Evolutionary conservation across 2,797 vertebrate genomes (phyloP).

Genomic region (Picus viridis): DNA sequence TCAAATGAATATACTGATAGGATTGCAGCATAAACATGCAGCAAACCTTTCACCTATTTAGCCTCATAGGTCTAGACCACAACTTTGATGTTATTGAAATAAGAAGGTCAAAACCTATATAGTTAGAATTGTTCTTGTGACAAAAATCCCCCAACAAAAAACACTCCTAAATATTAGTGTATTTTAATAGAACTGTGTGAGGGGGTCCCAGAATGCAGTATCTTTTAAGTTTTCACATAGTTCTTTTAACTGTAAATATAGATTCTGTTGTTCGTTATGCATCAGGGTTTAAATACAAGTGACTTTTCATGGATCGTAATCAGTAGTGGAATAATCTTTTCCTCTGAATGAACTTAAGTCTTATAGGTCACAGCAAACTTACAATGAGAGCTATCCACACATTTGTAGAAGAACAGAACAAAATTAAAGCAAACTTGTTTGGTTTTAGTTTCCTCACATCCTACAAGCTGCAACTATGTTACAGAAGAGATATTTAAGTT

Average conservation of each 20-base stretch:
- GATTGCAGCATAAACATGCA: background rate
- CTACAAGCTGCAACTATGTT: background rate
- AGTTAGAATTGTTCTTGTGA: background rate
- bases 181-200: background rate
- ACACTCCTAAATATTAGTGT: fast-evolving
- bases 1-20: background rate
- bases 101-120: background rate
- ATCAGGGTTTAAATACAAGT: background rate
- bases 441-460: background rate
- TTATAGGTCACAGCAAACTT: background rate
- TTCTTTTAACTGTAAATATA: background rate
- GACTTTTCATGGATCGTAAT: background rate
- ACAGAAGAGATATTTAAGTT: background rate
- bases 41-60: background rate
- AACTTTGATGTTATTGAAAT: background rate
- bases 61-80: background rate
- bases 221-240: background rate
- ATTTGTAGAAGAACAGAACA: background rate
- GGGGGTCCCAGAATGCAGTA: background rate
- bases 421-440: background rate
- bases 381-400: background rate
- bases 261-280: background rate
- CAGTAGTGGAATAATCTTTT: background rate
- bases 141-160: background rate
- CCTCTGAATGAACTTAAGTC: background rate